Base-by-base conservation (phyloP, 2,113 vertebrate species). In the Spermophilus dauricus region DNA sequence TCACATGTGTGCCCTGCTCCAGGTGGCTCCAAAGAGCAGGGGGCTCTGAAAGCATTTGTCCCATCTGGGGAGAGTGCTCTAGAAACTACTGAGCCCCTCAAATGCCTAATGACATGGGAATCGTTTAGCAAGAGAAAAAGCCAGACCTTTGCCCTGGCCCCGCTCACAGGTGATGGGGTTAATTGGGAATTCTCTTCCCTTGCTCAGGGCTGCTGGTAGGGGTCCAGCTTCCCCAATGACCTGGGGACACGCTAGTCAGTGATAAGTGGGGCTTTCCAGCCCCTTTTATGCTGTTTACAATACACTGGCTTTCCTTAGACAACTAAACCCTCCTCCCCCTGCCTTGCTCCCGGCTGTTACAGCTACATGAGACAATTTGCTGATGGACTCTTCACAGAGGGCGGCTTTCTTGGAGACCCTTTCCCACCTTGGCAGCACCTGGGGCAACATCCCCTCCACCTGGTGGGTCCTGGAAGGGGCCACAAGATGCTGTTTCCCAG, bases 221-320 rank as follows among this genome's bases (percentile, higher is more conserved):
- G 91, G 88, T 96, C 96, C 87, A 93, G 65, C 96, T 97, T 97
- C 98, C 20, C 96, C 89, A 84, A 98, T 99, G 98, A 99, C 99
- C 99, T 97, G 98, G 97, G 99, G 99, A 98, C 98, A 98, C 97
- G 97, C 98, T 96, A 98, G 98, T 97, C 98, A 98, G 97, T 97
- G 98, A 98, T 99, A 98, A 99, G 98, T 98, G 98, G 98, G 96
- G 98, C 98, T 98, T 98, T 98, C 97, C 96, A 97, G 95, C 95
- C 96, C 97, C 98, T 99, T 99, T 99, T 99, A 99, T 98, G 98
- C 98, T 99, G 99, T 99, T 99, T 99, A 99, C 99, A 98, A 99
- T 98, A 99, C 99, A 99, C 96, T 97, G 98, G 98, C 98, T 98
- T 99, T 98, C 96, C 98, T 98, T 94, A 97, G 98, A 98, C 98